Base-by-base conservation (phyloP, 1,140 invertebrate genomes). In the Aphidius ervi region DNA sequence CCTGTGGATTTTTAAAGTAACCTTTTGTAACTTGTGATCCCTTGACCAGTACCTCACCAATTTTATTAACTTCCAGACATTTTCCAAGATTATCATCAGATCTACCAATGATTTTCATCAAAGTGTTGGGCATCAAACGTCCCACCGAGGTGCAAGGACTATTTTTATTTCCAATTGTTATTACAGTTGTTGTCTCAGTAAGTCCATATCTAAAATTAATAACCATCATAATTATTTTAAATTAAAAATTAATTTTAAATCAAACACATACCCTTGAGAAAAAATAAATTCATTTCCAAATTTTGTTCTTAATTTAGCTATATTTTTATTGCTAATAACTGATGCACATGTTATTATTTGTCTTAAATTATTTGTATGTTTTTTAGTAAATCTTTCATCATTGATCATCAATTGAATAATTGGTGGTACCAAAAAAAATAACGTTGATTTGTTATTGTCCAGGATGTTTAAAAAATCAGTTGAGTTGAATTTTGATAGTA, bases 301-400 rank as follows among this genome's bases (percentile, higher is more conserved):
- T 62, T 72, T 84, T 70, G 82, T 47, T 31, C 81, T 37, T 54
- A 89, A 82, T 62, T 81, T 80, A 46, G 81, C 75, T 9, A 86
- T 81, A 56, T 88, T 85, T 8, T 78, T 68, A 5, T 74, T 68
- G 0, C 87, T 85, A n/a, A 91, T 74, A 0, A 90, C 85, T 5
- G 91, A 90, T 0, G 90, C 91, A 5, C 88, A 90, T 52, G 80
- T 84, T 47, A 88, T 74, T 3, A 90, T 76, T 5, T 77, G 67
- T 49, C 74, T 73, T 0, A 89, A 63, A 10, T 72, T 71, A 7
- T 81, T 72, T 3, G 91, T 67, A 63, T 88, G 84, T 48, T 82
- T 79, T 3, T 77, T 70, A 2, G 80, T 85, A 9, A 92, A 78
- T 23, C 81, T 78, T 1, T 86, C 82, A 67, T 86, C 81, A 49